A percentile compares a stretch with the other conserved stretches of the same genome.
These are phyloP conservation scores for Orthonychiurus folsomi DNA, from an alignment of 2,888 invertebrate genomes.

Conservation along the genomic window DNA sequence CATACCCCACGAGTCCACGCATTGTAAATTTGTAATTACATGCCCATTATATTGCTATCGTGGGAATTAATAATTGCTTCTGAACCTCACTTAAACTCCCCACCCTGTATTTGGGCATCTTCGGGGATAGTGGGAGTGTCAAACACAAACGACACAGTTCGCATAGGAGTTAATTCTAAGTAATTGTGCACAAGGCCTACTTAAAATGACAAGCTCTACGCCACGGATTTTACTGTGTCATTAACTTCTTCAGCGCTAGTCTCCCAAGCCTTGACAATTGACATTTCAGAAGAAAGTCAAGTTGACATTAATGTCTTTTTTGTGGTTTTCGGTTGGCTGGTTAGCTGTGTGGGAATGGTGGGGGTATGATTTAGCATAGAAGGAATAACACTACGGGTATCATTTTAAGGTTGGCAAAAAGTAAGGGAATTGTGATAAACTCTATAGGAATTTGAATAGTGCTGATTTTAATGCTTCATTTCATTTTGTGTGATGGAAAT, in stretches of 20 bases:
- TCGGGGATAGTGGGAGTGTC: not conserved
- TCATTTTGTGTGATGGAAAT: not conserved
- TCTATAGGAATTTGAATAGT: no score
- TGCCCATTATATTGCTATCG: no score
- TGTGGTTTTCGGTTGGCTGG: not conserved
- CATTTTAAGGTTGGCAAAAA: no score
- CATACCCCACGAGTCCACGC: no score
- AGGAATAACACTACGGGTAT: no score
- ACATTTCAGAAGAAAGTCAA: not conserved
- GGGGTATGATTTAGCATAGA: no score
- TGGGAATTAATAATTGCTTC: not conserved
- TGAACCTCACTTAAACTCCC: no score
- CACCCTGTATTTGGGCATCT: not conserved
- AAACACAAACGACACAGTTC: not conserved
- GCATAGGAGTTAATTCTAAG: not conserved
- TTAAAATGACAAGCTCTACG: not conserved
- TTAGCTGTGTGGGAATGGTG: no score
- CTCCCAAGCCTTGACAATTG: conserved; percentile 1
- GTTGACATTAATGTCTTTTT: not conserved
- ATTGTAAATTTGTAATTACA: no score
- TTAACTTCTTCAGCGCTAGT: no score
- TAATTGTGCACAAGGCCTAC: not conserved
- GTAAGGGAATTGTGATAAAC: no score
- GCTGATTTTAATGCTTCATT: no score
- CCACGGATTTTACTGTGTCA: not conserved